Evolutionary conservation across 2,888 invertebrate species (phyloP).

Genomic region (Dendrolimus pini): DNA sequence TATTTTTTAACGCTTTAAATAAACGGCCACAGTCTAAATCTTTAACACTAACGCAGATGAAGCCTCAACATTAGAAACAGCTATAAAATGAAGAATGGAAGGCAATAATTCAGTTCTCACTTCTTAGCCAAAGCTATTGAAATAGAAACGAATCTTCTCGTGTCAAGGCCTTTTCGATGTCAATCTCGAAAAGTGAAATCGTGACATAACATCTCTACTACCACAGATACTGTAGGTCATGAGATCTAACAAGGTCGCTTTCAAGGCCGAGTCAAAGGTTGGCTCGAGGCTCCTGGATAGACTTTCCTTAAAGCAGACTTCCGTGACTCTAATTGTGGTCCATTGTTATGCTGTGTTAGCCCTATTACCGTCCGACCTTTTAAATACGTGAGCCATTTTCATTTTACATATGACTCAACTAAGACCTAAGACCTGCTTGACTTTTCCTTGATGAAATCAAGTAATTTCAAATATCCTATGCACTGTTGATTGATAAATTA

Average conservation of each 20-base stretch:
- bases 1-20: too few species aligned
- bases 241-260: conserved; percentile 22
- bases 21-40: too few species aligned
- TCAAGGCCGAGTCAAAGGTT: conserved; percentile 43
- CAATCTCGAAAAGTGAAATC: conserved; percentile 1
- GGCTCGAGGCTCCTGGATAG: conserved; percentile 34
- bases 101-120: too few species aligned
- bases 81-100: too few species aligned
- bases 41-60: too few species aligned
- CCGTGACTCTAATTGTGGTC: conserved; percentile 35
- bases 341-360: conserved; percentile 35
- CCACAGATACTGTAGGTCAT: conserved; percentile 2
- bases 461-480: not conserved
- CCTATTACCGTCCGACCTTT: conserved; percentile 28
- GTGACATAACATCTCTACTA: conserved; percentile 2
- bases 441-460: not conserved
- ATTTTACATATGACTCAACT: not conserved
- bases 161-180: not conserved
- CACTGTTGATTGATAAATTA: too few species aligned
- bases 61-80: too few species aligned
- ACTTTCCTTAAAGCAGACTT: conserved; percentile 53
- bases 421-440: conserved; percentile 7
- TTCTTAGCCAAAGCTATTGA: too few species aligned
- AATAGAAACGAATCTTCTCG: not conserved
- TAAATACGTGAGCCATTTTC: conserved; percentile 20